Evolutionary conservation across 2,888 invertebrate genomes (phyloP).

Genomic region (Drosophila lacicola): DNA sequence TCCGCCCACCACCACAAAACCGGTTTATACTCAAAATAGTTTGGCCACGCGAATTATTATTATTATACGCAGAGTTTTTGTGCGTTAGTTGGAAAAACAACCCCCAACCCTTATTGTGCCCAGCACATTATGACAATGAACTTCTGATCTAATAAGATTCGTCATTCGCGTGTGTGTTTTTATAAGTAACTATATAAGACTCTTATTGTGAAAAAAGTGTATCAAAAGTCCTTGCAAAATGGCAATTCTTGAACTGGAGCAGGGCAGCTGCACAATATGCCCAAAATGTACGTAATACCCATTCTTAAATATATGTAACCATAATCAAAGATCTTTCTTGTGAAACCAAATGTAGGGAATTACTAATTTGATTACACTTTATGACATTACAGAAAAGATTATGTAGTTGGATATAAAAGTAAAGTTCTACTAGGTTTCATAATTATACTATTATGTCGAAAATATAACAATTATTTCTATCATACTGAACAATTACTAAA

Average conservation of each 20-base stretch:
- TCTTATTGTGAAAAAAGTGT: conserved; percentile 5
- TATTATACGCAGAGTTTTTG: conserved; percentile 9
- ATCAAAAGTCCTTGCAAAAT: conserved; percentile 21
- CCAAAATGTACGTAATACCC: conserved; percentile 58
- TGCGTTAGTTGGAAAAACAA: conserved; percentile 44
- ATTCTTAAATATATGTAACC: neutral
- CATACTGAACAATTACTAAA: too few species aligned
- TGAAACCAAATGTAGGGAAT: neutral
- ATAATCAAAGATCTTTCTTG: neutral
- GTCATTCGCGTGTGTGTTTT: conserved; percentile 14
- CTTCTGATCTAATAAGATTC: conserved; percentile 60
- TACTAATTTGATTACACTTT: neutral
- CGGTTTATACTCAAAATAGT: conserved; percentile 49
- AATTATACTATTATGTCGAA: neutral
- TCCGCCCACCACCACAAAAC: conserved; percentile 53
- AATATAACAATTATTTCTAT: too few species aligned
- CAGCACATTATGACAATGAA: conserved; percentile 43
- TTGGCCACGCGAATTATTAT: conserved; percentile 56
- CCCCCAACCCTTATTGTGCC: conserved; percentile 63
- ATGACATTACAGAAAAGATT: neutral
- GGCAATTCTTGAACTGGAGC: conserved; percentile 25
- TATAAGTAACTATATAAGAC: conserved; percentile 7
- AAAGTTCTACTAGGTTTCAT: too few species aligned
- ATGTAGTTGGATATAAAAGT: too few species aligned
- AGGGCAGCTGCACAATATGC: conserved; percentile 50